These are phyloP conservation scores for Nemopilema nomurai DNA, from an alignment of 30 jellyfish, hydroid and myxozoan species.

Conservation along the genomic window DNA sequence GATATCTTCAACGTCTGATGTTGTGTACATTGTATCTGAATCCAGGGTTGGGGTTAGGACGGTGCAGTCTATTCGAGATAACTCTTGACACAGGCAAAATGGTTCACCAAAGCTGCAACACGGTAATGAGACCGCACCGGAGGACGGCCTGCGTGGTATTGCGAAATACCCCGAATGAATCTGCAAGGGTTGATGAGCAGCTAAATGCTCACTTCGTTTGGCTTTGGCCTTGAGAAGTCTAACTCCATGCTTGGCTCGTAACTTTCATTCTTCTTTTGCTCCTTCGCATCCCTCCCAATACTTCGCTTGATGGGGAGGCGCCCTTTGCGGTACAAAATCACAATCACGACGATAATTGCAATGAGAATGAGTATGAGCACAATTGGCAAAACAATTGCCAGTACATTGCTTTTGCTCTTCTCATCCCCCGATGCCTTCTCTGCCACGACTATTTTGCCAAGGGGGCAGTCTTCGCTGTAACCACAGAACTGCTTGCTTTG, in stretches of 20 bases:
- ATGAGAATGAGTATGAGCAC: neutral
- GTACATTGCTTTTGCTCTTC: neutral
- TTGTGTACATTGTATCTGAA: no score
- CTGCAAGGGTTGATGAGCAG: neutral
- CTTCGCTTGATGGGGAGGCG: neutral
- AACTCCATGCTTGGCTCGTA: neutral
- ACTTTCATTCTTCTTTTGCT: neutral
- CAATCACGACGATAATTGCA: constrained; percentile 7
- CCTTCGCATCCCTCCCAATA: neutral
- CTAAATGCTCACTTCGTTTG: neutral
- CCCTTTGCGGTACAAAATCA: neutral
- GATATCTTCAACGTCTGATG: no score
- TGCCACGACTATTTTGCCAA: neutral
- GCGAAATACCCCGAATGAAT: no score
- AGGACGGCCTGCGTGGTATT: no score
- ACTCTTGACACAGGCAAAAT: no score
- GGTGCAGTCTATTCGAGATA: no score
- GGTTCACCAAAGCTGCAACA: no score
- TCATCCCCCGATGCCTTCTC: neutral
- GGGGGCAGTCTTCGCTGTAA: constrained; percentile 29
- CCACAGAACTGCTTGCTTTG: constrained; percentile 12
- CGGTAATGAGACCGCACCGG: no score
- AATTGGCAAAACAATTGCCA: constrained; percentile 16
- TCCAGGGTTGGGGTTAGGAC: no score
- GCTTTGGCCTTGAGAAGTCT: neutral